phyloP scores from a whole-genome alignment of 2,113 vertebrate genomes.

The Rana temporaria region DNA sequence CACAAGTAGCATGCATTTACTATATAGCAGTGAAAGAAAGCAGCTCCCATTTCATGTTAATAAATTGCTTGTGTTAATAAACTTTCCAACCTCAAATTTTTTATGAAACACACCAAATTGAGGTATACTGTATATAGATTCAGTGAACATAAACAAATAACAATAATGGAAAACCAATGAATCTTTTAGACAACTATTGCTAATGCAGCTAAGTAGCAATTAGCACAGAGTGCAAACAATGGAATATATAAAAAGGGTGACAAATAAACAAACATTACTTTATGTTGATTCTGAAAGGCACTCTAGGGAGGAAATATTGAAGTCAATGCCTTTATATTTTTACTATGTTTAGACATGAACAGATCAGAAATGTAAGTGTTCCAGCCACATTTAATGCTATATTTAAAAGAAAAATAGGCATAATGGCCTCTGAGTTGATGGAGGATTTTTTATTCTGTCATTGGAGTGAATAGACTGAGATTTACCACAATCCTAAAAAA shows the following conservation, averaged over 20 bases:
- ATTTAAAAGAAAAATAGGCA: slow-evolving; percentile 25
- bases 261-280: slow-evolving; percentile 51
- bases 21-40: background rate
- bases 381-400: background rate
- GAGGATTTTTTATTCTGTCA: too few relatives aligned
- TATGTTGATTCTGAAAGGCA: slow-evolving; percentile 38
- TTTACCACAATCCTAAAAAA: too few relatives aligned
- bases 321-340: slow-evolving; percentile 39
- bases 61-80: slow-evolving; percentile 12
- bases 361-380: slow-evolving; percentile 20
- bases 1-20: background rate
- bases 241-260: slow-evolving; percentile 35
- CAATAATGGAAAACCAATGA: slow-evolving; percentile 20
- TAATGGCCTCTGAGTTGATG: background rate
- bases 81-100: slow-evolving; percentile 20
- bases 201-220: slow-evolving; percentile 44
- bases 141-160: slow-evolving; percentile 32
- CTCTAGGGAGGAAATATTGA: slow-evolving; percentile 45
- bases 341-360: slow-evolving; percentile 28
- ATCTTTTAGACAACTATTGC: slow-evolving; percentile 31
- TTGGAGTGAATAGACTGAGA: too few relatives aligned
- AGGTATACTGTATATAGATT: slow-evolving; percentile 44
- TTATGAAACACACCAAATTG: slow-evolving; percentile 16
- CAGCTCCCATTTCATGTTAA: background rate
- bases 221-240: slow-evolving; percentile 28